phyloP scores from a whole-genome alignment of 2,888 invertebrate genomes.

The Pteria penguin region DNA sequence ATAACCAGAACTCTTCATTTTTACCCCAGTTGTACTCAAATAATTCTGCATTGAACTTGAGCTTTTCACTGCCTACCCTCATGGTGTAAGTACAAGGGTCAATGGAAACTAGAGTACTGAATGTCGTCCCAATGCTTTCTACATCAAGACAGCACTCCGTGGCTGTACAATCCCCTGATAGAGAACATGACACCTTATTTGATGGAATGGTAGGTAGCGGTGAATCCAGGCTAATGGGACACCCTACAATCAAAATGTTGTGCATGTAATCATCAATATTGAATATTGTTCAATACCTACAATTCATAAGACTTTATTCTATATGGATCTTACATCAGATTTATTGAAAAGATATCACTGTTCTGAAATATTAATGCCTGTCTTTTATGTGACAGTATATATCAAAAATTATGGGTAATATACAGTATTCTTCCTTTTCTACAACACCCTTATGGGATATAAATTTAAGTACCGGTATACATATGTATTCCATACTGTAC shows the following conservation, averaged over 20 bases:
- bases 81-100: not conserved
- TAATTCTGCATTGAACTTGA: not conserved
- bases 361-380: no score
- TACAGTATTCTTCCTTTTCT: no score
- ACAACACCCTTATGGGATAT: no score
- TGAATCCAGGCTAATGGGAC: not conserved
- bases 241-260: not conserved
- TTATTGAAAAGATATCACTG: no score
- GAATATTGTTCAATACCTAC: no score
- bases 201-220: not conserved
- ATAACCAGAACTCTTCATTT: not conserved
- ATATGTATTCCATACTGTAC: no score
- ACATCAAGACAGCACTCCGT: constrained; percentile 1
- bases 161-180: not conserved
- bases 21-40: not conserved
- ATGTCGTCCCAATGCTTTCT: not conserved
- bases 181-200: not conserved
- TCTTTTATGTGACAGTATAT: no score
- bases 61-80: not conserved
- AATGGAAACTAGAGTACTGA: not conserved
- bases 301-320: no score
- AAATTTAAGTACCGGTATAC: no score
- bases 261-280: no score
- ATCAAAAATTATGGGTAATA: no score
- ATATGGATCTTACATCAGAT: no score